A percentile compares a stretch with the other conserved stretches of the same genome.
Evolutionary conservation across 2,797 vertebrate species (phyloP).

Genomic region (Taenioides sp.): DNA sequence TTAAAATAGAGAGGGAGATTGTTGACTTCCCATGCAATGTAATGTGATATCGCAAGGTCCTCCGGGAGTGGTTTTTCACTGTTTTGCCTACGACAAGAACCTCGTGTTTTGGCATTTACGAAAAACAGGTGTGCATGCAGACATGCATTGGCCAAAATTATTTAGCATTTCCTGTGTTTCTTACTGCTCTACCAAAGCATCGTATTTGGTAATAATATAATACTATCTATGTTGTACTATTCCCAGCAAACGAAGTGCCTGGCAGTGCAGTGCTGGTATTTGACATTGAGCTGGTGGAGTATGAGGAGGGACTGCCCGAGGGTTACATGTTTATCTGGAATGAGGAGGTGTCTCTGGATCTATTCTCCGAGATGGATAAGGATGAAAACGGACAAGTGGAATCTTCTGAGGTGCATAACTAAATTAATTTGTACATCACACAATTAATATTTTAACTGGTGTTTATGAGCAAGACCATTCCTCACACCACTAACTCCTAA

Average conservation of each 20-base stretch:
- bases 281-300: slow-evolving; percentile 87
- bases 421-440: neutral
- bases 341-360: slow-evolving; percentile 86
- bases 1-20: no score
- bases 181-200: neutral
- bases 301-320: slow-evolving; percentile 93
- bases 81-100: no score
- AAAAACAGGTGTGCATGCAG: no score
- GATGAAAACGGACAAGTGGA: slow-evolving; percentile 84
- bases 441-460: neutral
- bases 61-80: no score
- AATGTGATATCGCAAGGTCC: no score
- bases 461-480: neutral
- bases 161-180: neutral
- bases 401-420: slow-evolving; percentile 83
- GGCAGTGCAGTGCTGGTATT: slow-evolving; percentile 95
- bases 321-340: slow-evolving; percentile 99
- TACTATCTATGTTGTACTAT: neutral
- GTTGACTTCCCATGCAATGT: no score
- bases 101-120: no score
- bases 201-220: neutral
- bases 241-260: slow-evolving; percentile 89
- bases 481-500: no score
- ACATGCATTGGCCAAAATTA: no score
- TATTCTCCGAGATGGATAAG: slow-evolving; percentile 93